Percentiles rank a stretch among this genome's conserved stretches.
phyloP scores from a whole-genome alignment of 2,888 invertebrate species.

The Orthosia incerta region DNA sequence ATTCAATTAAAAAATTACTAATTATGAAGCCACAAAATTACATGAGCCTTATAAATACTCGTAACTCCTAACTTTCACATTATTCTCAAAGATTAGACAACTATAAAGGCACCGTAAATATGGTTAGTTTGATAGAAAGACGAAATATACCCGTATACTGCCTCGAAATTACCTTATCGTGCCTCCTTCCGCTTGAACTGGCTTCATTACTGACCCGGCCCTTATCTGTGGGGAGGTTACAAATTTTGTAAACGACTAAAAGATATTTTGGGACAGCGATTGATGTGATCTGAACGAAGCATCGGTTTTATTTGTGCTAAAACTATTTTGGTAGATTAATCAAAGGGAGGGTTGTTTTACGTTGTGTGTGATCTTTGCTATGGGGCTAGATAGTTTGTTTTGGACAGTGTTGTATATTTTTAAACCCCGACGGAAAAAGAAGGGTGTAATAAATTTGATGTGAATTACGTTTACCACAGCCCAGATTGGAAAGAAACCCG shows the following conservation, averaged over 20 bases:
- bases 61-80: not conserved
- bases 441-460: too few relatives aligned
- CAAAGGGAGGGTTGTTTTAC: not conserved
- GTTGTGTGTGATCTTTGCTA: not conserved
- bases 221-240: conserved; percentile 73
- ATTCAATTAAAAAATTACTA: not conserved
- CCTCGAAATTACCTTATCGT: conserved; percentile 74
- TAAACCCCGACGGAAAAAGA: too few relatives aligned
- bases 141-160: conserved; percentile 59
- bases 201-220: conserved; percentile 75
- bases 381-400: not conserved
- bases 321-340: conserved; percentile 28
- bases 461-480: too few relatives aligned
- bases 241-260: conserved; percentile 75
- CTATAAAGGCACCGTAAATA: conserved; percentile 34
- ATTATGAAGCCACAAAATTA: not conserved
- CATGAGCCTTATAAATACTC: conserved; percentile 13
- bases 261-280: conserved; percentile 72
- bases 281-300: conserved; percentile 63
- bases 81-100: conserved; percentile 36
- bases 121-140: conserved; percentile 56
- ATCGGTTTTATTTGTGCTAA: conserved; percentile 52
- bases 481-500: too few relatives aligned
- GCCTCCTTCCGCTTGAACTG: conserved; percentile 75
- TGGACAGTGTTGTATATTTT: not conserved